These are phyloP conservation scores for Beris chalybata DNA, from an alignment of 2,888 invertebrate species.

Conservation along the genomic window DNA sequence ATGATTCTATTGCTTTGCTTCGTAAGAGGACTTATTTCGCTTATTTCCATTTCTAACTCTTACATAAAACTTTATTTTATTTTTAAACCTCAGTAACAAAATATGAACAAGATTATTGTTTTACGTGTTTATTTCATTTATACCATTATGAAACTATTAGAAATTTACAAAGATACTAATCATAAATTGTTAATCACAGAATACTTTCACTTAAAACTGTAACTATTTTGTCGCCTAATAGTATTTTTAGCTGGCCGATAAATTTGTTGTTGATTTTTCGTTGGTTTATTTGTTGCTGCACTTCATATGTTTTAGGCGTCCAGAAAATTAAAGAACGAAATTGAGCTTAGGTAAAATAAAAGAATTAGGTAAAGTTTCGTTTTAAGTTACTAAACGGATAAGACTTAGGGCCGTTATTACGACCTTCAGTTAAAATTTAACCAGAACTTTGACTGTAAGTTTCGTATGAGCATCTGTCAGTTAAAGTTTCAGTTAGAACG, in stretches of 20 bases:
- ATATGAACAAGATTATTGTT: neutral
- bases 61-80: too few species aligned
- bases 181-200: conserved; percentile 28
- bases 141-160: conserved; percentile 8
- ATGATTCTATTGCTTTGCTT: too few species aligned
- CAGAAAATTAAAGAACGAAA: too few species aligned
- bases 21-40: too few species aligned
- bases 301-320: neutral
- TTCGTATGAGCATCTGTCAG: too few species aligned
- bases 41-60: too few species aligned
- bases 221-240: neutral
- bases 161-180: conserved; percentile 19
- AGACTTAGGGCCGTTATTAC: too few species aligned
- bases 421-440: too few species aligned
- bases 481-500: too few species aligned
- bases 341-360: neutral
- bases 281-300: neutral
- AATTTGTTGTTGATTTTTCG: neutral
- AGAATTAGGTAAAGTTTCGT: neutral
- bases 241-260: too few species aligned
- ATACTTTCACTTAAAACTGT: conserved; percentile 26
- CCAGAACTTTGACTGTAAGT: too few species aligned
- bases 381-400: conserved; percentile 10
- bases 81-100: too few species aligned
- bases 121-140: neutral